Base-by-base conservation (phyloP, 2,797 vertebrate species). In the Manis javanica region DNA sequence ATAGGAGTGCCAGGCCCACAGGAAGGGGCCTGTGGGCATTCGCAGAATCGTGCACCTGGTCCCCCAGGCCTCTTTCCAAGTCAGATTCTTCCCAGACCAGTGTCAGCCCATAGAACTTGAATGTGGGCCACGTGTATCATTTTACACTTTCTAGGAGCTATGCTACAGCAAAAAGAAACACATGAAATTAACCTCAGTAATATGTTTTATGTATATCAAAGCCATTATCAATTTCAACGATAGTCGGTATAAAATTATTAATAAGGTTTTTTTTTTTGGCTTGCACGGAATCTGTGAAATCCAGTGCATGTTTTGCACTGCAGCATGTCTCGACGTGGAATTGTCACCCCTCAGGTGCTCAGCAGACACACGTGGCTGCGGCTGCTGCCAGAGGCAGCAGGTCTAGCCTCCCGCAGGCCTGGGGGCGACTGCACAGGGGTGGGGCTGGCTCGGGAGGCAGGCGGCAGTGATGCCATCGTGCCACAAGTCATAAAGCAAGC, bases 381-480 rank as follows among this genome's bases (percentile, higher is more conserved):
- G 37, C 55, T 9, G 21, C 68, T 14, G 15, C 15, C 5, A 21
- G 39, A 10, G 31, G 37, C 9, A 18, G n/a, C n/a, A 14, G 23
- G 23, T 21, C 84, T 13, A 7, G 11, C 3, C 31, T 61, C 86
- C 23, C 6, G 5, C 14, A 23, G 29, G 63, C n/a, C 19, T 5
- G 5, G 0, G 49, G 10, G 71, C 10, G 13, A 24, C 31, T 0
- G 42, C 4, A 34, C 82, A 31, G 39, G 59, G 31, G 15, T 2
- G n/a, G 42, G 49, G 24, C 71, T 19, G 15, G 23, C 46, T 78
- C 5, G 3, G 19, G 21, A 81, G 75, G 31, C n/a, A 39, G 34
- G 21, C 2, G 12, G 29, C 8, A 57, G 13, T 0, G 0, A 34
- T 24, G 39, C 34, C 13, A 26, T 10, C 18, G 0, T 4, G 34